These are phyloP conservation scores for Geotrypetes seraphini DNA, from an alignment of 2,797 vertebrate species.

Conservation along the genomic window DNA sequence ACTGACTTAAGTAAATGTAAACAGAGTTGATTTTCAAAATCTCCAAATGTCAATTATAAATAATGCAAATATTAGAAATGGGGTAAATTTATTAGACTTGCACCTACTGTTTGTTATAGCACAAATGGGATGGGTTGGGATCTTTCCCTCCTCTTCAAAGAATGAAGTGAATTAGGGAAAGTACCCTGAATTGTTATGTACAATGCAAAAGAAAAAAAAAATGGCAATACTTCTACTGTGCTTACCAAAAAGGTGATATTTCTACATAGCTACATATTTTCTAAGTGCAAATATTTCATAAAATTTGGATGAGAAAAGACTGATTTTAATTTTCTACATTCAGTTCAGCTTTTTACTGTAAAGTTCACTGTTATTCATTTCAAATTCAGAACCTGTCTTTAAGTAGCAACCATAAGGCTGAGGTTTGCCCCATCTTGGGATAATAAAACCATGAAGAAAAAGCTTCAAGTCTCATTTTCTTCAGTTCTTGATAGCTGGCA, in stretches of 20 bases:
- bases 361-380: no score
- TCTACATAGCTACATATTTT: no score
- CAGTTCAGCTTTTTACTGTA: no score
- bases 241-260: no score
- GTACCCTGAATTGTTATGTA: no score
- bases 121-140: no score
- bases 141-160: not conserved
- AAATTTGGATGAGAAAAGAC: no score
- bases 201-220: constrained; percentile 1
- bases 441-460: constrained; percentile 19
- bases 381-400: no score
- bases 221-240: not conserved
- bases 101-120: constrained; percentile 1
- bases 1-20: constrained; percentile 59
- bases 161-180: constrained; percentile 5
- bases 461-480: constrained; percentile 38
- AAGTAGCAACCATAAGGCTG: not conserved
- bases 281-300: no score
- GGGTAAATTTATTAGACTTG: constrained; percentile 8
- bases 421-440: constrained; percentile 4
- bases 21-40: constrained; percentile 46
- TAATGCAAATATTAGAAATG: constrained; percentile 30
- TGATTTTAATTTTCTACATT: no score
- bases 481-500: constrained; percentile 35
- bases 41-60: constrained; percentile 23